Evolutionary conservation across 2,113 vertebrate species (phyloP).

Genomic region (Pholis gunnellus): DNA sequence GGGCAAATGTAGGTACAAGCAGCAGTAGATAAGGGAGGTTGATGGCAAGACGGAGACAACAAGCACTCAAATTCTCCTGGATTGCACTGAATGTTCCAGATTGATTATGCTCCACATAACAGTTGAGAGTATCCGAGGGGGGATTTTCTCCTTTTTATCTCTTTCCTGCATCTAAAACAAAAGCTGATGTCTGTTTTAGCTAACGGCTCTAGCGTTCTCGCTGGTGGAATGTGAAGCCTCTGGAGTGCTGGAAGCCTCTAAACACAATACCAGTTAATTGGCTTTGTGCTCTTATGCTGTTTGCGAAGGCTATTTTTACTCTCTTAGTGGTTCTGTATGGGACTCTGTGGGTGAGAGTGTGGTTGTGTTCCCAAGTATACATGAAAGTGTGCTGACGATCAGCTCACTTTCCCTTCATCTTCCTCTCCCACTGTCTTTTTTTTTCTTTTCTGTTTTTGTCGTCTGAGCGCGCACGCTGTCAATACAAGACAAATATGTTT

Average conservation of each 20-base stretch:
- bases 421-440: background rate
- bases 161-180: conserved; percentile 37
- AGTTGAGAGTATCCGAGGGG: conserved; percentile 5
- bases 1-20: conserved; percentile 19
- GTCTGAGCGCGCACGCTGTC: background rate
- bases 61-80: conserved; percentile 14
- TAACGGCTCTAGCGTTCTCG: conserved; percentile 22
- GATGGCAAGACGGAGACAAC: background rate
- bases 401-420: conserved; percentile 28
- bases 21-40: conserved; percentile 3
- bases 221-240: conserved; percentile 32
- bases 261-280: conserved; percentile 60
- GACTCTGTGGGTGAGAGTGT: conserved; percentile 32
- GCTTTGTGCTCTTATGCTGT: conserved; percentile 32
- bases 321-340: background rate
- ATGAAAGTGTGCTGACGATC: conserved; percentile 31
- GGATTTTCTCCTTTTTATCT: conserved; percentile 29
- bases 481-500: conserved; percentile 28
- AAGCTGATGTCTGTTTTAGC: conserved; percentile 43
- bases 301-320: conserved; percentile 56
- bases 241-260: conserved; percentile 46
- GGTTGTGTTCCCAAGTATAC: conserved; percentile 33
- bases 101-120: conserved; percentile 22
- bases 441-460: background rate
- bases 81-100: conserved; percentile 21